Evolutionary conservation across 2,888 invertebrate genomes (phyloP), one percentile per base, ranked within the genome.

Genomic region (Eupithecia abbreviata): DNA sequence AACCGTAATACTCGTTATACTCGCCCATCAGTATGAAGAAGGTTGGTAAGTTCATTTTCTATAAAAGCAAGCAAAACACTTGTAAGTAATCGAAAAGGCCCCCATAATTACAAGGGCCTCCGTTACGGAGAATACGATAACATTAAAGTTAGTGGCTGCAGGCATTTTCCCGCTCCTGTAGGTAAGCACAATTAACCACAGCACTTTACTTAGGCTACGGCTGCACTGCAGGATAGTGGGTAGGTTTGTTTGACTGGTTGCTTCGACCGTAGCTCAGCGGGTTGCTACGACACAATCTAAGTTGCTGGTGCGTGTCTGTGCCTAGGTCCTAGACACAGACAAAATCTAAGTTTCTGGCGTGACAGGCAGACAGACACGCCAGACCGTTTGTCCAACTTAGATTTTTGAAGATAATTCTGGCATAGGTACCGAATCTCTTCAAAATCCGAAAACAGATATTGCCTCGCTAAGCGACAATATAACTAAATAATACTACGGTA

Each of bases 111-210:
- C 45, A 68, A 1, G 15, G 42, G 47, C 45, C 45, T 69, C 18
- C 47, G 41, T 42, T 13, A 15, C n/a, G 47, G 47, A 47, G 69
- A 69, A 43, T 47, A 49, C 69, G 30, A 45, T 68, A 45, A 15
- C 67, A 43, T 68, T 49, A 18, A 69, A 72, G 47, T 65, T 72
- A 45, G 72, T 65, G n/a, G 65, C 47, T 65, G 41, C 41, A 65
- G 62, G 65, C 65, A 72, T 72, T 65, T 47, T 15, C 65, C 30
- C 13, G 62, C 47, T 62, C 2, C 41, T 65, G 62, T 55, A 42
- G 66, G 71, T 58, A 58, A 71, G 65, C 13, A 72, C 62, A 72
- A 72, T 71, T 71, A 71, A 18, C 10, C 18, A 72, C 47, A 72
- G 58, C 18, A 66, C 41, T 42, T 41, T 5, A 30, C 42, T n/a